Base-by-base conservation (phyloP, 1,140 invertebrate species). In the Sycophila sp. region DNA sequence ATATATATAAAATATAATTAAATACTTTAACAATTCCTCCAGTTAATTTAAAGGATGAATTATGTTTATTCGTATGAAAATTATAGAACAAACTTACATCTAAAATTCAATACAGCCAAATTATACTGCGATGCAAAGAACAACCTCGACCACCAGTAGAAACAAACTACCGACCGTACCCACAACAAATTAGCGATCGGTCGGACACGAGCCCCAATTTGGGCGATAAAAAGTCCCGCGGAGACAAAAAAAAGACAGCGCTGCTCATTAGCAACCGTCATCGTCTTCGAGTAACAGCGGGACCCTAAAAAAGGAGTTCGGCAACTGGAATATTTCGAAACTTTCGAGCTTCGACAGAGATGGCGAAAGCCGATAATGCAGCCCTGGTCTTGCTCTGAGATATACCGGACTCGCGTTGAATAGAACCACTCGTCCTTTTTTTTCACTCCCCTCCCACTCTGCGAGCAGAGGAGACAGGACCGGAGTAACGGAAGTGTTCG, bases 401-500 rank as follows among this genome's bases (percentile, higher is more conserved):
- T 55, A 55, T 67, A 38, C 64, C 53, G 49, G 26, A 32, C 15
- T 30, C 34, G 49, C 36, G 34, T 6, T 13, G 30, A 30, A n/a
- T 24, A 47, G n/a, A n/a, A n/a, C n/a, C n/a, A n/a, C n/a, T n/a
- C n/a, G 8, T 36, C 17, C 15, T 55, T 19, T 19, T 32, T 30
- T 34, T 56, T 66, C 2, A 3, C 1, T 45, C 11, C 28, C 38
- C 0, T 56, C 26, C 53, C 24, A 7, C 32, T 36, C 36, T 6
- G 15, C 1, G 19, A 40, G 30, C 32, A 22, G 24, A 22, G 32
- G 28, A 24, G 22, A 59, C n/a, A 34, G 17, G 53, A 36, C 36
- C 62, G 47, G 19, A 2, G 38, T 71, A 78, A 77, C 72, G 66
- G 73, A 68, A 74, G 75, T 78, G 17, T 76, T 71, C 75, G 65